Percentiles rank a stretch among this genome's conserved stretches.
phyloP scores from a whole-genome alignment of 2,113 vertebrate species.

The Nothocercus julius region DNA sequence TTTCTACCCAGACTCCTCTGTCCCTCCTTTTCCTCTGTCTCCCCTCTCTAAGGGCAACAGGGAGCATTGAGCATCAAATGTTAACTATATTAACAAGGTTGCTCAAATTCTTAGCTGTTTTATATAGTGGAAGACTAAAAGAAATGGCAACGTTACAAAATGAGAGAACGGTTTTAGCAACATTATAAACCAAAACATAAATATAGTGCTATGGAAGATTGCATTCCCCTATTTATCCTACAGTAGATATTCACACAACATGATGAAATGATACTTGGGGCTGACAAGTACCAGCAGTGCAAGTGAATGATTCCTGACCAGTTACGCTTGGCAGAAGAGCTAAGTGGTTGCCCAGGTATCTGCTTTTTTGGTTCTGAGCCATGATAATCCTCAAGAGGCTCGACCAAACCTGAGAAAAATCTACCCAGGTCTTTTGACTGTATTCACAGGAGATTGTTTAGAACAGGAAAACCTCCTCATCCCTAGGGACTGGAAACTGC shows the following conservation, averaged over 20 bases:
- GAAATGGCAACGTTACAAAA: not conserved
- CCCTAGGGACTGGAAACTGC: not conserved
- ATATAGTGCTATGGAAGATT: not conserved
- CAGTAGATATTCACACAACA: not conserved
- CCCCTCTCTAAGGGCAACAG: too few relatives aligned
- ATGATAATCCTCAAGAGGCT: not conserved
- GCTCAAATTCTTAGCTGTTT: not conserved
- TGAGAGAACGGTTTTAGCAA: not conserved
- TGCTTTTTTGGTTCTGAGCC: not conserved
- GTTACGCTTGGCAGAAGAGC: not conserved
- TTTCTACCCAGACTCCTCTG: not conserved
- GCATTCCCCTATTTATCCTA: not conserved
- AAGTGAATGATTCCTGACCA: rapidly evolving
- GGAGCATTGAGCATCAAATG: not conserved
- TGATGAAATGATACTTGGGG: too few relatives aligned
- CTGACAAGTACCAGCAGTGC: not conserved
- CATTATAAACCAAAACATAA: not conserved
- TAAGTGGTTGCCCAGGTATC: not conserved
- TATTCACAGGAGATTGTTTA: not conserved
- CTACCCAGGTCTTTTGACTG: not conserved
- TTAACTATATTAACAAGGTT: not conserved
- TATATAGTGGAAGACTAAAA: not conserved
- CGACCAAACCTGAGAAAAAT: not conserved
- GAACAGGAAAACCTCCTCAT: not conserved
- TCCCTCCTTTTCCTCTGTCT: too few relatives aligned